Base-by-base conservation (phyloP, 1,140 invertebrate genomes). In the Lineus longissimus region DNA sequence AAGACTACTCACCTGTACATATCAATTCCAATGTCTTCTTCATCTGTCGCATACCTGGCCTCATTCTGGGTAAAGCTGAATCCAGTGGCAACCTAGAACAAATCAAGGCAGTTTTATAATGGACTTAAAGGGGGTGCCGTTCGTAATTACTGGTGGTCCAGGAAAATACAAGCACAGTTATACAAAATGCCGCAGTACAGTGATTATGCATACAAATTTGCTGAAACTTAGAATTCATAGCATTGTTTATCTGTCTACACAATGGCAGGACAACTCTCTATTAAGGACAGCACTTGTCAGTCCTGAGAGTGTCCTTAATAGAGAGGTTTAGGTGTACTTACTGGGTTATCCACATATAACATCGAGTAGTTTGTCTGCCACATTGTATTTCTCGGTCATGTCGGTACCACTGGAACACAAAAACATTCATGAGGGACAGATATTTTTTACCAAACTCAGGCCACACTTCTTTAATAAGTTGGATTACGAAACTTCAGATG, bases 331-430 rank as follows among this genome's bases (percentile, higher is more conserved):
- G 59, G 54, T 22, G 9, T 36, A 73, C 72, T 70, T 45, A 92
- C 91, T 6, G 92, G 93, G 78, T 92, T 93, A 73, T 95, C 93
- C 60, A 94, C 89, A 71, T 90, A 94, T 19, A 94, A 83, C 29
- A 94, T 73, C 73, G 90, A 88, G 70, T 90, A 88, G 4, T 84
- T 86, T 17, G 84, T 80, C 59, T 86, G 88, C 92, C 92, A 94
- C 7, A 88, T 88, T 4, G 73, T 68, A n/a, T 77, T 69, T 60
- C 66, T 70, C 54, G n/a, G n/a, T n/a, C n/a, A n/a, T n/a, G n/a
- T n/a, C n/a, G 64, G 59, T 33, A 65, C 54, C 66, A 79, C 74
- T 77, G 62, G 47, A 71, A 74, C 36, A 59, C 6, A 67, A 23
- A 58, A 57, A 62, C 27, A 36, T 41, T 19, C 57, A 43, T 17